Evolutionary conservation across 2,888 invertebrate genomes (phyloP).

Genomic region (Lissonota sp.): DNA sequence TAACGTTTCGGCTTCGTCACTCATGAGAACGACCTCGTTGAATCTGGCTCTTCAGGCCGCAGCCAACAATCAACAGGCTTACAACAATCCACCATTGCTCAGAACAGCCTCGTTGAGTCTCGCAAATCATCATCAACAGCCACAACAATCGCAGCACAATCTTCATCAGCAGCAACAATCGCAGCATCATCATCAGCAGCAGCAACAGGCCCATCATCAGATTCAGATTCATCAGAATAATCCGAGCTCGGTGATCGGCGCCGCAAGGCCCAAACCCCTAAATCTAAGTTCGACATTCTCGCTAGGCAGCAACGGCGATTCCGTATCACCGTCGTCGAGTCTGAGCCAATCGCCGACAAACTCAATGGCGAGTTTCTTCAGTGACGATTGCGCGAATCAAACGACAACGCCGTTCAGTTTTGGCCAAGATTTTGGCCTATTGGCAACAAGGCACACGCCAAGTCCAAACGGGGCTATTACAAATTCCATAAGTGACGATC

Average conservation of each 20-base stretch:
- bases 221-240: constrained; percentile 58
- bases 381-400: constrained; percentile 84
- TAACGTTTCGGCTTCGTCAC: constrained; percentile 77
- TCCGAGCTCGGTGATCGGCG: constrained; percentile 73
- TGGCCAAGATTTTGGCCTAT: constrained; percentile 78
- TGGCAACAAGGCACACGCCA: constrained; percentile 84
- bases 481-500: constrained; percentile 67
- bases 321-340: constrained; percentile 87
- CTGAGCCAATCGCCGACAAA: constrained; percentile 88
- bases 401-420: constrained; percentile 79
- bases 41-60: constrained; percentile 70
- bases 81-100: constrained; percentile 73
- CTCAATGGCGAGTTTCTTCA: constrained; percentile 87
- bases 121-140: constrained; percentile 75
- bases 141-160: constrained; percentile 61
- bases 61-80: constrained; percentile 33
- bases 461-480: constrained; percentile 76
- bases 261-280: constrained; percentile 81
- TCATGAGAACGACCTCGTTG: constrained; percentile 80
- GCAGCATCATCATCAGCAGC: constrained; percentile 58
- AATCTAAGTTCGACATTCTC: constrained; percentile 83
- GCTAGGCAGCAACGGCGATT: constrained; percentile 85
- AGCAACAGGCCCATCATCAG: constrained; percentile 58
- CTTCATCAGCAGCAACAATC: constrained; percentile 60
- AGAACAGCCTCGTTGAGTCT: constrained; percentile 77